Evolutionary conservation across 2,113 vertebrate species (phyloP).

Genomic region (Sinocyclocheilus anshuiensis): DNA sequence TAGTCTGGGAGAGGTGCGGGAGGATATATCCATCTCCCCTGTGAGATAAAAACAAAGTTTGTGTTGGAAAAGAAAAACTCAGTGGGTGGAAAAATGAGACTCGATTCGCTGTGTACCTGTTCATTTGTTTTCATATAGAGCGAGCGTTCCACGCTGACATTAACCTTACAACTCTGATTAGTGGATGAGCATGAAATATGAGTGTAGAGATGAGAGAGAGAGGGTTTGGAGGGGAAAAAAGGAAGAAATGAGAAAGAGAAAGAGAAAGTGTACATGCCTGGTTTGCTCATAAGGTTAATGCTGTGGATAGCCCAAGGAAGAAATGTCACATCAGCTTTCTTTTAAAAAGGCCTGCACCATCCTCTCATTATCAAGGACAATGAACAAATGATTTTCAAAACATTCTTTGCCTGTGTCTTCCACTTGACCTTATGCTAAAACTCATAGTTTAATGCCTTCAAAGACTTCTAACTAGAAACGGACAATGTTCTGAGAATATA

Average conservation of each 20-base stretch:
- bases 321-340: constrained; percentile 40
- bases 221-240: constrained; percentile 18
- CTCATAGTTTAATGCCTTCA: not conserved
- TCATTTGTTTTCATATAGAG: constrained; percentile 50
- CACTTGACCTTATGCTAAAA: constrained; percentile 52
- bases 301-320: constrained; percentile 6
- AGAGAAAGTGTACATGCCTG: not conserved
- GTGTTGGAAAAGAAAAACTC: constrained; percentile 35
- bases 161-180: constrained; percentile 60
- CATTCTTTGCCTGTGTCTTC: constrained; percentile 44
- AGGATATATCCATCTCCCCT: constrained; percentile 22
- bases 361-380: constrained; percentile 6
- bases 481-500: constrained; percentile 25
- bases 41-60: constrained; percentile 34
- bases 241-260: not conserved
- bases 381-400: not conserved
- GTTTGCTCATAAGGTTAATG: constrained; percentile 32
- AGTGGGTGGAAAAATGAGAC: constrained; percentile 43
- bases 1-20: not conserved
- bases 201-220: not conserved
- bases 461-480: constrained; percentile 11
- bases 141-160: constrained; percentile 41
- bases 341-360: constrained; percentile 25
- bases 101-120: constrained; percentile 53
- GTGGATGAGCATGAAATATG: constrained; percentile 50